These are phyloP conservation scores for Campoletis sonorensis DNA, from an alignment of 1,140 invertebrate genomes.

Conservation along the genomic window DNA sequence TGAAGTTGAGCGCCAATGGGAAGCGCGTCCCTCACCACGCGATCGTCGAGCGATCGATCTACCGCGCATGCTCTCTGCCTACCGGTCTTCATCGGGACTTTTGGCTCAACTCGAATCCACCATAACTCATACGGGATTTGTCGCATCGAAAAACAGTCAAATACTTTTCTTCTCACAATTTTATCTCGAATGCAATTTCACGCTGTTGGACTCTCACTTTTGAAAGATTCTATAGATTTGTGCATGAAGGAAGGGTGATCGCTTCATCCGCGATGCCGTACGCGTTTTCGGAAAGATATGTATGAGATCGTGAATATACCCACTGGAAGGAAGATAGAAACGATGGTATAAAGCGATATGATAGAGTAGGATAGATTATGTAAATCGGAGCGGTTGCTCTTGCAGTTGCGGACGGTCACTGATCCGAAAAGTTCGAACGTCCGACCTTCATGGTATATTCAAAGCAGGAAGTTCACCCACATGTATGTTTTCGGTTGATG, in stretches of 20 bases:
- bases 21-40: too few species aligned
- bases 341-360: background rate
- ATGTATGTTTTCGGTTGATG: background rate
- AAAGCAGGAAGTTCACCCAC: background rate
- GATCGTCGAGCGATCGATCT: too few species aligned
- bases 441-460: background rate
- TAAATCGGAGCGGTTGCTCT: background rate
- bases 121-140: too few species aligned
- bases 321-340: background rate
- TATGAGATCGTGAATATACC: background rate
- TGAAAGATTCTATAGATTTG: background rate
- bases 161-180: too few species aligned
- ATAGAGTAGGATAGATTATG: slow-evolving; percentile 14
- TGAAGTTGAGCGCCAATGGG: too few species aligned
- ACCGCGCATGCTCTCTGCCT: too few species aligned
- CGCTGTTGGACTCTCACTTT: background rate
- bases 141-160: too few species aligned
- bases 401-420: background rate
- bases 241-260: background rate
- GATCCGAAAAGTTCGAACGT: slow-evolving; percentile 16
- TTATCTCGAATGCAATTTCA: too few species aligned
- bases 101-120: too few species aligned
- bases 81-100: too few species aligned
- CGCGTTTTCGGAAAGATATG: background rate
- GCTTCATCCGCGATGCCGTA: background rate